Base-by-base conservation (phyloP, 1,140 invertebrate genomes). In the Drosophila sp. region DNA sequence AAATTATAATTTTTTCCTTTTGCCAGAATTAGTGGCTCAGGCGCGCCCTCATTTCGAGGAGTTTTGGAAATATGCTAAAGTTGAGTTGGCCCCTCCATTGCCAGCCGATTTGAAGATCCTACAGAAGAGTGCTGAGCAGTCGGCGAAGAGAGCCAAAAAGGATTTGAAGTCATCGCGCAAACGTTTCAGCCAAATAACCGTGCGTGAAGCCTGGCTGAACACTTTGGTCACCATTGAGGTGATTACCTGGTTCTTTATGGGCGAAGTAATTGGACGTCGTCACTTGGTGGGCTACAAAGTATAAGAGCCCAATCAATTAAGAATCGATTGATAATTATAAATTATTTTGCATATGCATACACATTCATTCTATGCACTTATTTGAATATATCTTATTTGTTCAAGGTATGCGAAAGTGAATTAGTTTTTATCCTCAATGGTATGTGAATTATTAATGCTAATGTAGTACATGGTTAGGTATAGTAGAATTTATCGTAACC, bases 221-320 rank as follows among this genome's bases (percentile, higher is more conserved):
- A 95, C 96, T 0, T 92, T 99, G 7, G 95, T 99, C 1, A 95
- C 94, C 29, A 92, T 95, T 56, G 98, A 99, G 94, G 95, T 99
- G 32, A 90, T 95, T 29, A 97, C 96, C 92, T 99, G 98, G 97
- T 99, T 99, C 93, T 99, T 95, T 91, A 94, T 99, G 84, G 98
- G 98, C 78, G 98, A 99, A 95, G 97, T 96, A 86, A 98, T 99
- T 93, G 98, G 98, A 83, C 98, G 98, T 92, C 94, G 97, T 74
- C 95, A 96, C 82, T 70, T 99, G 80, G 94, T 98, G 76, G 98
- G 97, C 76, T 99, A 99, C 92, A 93, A 98, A 84, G 97, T 98
- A 77, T 97, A 94, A 58, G 17, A 50, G 27, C 56, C 11, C 4
- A 3, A 10, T 38, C 17, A 50, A 50, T 25, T 8, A 2, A 10